Base-by-base conservation (phyloP, 1,140 invertebrate genomes). In the Pogonomyrmex barbatus region DNA sequence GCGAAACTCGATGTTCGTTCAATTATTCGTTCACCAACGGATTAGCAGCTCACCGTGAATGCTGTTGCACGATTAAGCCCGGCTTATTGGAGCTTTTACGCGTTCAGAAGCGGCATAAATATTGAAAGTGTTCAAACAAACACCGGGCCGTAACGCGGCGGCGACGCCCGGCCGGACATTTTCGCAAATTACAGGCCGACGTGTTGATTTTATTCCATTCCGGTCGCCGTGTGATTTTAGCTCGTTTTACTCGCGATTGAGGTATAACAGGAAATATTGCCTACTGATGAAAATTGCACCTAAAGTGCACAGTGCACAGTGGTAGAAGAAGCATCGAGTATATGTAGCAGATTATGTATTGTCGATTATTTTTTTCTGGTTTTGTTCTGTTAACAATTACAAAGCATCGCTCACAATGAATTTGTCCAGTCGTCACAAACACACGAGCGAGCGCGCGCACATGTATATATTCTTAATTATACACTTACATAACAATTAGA, bases 11-110 rank as follows among this genome's bases (percentile, higher is more conserved):
- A 79, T 85, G 88, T 85, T 87, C 89, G 89, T 89, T 90, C 88
- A 90, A 90, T 90, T 90, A 90, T 90, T 90, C 89, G 88, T 89
- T 89, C 78, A 79, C 73, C 85, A 76, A 78, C 62, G 79, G 88
- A 90, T 90, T 89, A 90, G 85, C 73, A 87, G 89, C 82, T 81
- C 71, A 87, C 58, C 76, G 56, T 50, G 88, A 90, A 89, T 73
- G 70, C 65, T 83, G 87, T 78, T 87, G 75, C 76, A 68, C 70
- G 30, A 60, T 60, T 89, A 89, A 86, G 87, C 87, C 36, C 52
- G 50, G 87, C 88, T 89, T 89, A 89, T 83, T 83, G 47, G 39
- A 73, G 84, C 76, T 89, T 86, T 82, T 70, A 70, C 73, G 54
- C 87, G 60, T 73, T n/a, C 58, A 45, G 47, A 65, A 75, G 33